Evolutionary conservation across 2,797 vertebrate genomes (phyloP).

Genomic region (Propithecus perrieri): DNA sequence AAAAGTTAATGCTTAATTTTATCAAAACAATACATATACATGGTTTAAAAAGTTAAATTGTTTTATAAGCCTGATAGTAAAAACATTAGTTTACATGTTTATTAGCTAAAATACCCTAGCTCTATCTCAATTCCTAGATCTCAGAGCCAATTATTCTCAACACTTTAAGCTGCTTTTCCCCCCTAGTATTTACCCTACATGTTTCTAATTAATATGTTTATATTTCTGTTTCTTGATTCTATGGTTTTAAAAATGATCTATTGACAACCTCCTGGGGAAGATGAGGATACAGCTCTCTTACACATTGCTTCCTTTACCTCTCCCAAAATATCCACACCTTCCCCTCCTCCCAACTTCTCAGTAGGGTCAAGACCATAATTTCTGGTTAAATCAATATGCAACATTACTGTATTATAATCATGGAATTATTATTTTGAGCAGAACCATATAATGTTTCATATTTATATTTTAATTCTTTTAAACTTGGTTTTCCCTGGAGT

Average conservation of each 20-base stretch:
- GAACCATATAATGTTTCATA: not conserved
- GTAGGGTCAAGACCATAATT: not conserved
- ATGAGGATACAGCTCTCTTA: not conserved
- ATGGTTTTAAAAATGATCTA: constrained; percentile 24
- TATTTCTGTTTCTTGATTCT: not conserved
- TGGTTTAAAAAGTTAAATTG: constrained; percentile 42
- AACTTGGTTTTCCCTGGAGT: not conserved
- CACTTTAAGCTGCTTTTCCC: not conserved
- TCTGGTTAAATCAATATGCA: not conserved
- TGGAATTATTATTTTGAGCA: constrained; percentile 28
- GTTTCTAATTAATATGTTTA: constrained; percentile 17
- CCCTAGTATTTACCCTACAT: not conserved
- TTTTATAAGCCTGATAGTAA: not conserved
- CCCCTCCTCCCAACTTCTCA: not conserved
- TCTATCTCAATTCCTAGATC: not conserved
- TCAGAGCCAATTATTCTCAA: constrained; percentile 31
- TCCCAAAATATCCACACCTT: not conserved
- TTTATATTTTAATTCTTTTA: constrained; percentile 25
- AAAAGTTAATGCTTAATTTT: constrained; percentile 32
- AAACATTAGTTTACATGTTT: not conserved
- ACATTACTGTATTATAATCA: not conserved
- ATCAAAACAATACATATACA: not conserved
- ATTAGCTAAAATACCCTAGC: not conserved
- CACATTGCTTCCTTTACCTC: not conserved
- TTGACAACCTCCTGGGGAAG: not conserved